These are phyloP conservation scores for Drosophila bocqueti DNA, from an alignment of 1,140 invertebrate species.

Conservation along the genomic window DNA sequence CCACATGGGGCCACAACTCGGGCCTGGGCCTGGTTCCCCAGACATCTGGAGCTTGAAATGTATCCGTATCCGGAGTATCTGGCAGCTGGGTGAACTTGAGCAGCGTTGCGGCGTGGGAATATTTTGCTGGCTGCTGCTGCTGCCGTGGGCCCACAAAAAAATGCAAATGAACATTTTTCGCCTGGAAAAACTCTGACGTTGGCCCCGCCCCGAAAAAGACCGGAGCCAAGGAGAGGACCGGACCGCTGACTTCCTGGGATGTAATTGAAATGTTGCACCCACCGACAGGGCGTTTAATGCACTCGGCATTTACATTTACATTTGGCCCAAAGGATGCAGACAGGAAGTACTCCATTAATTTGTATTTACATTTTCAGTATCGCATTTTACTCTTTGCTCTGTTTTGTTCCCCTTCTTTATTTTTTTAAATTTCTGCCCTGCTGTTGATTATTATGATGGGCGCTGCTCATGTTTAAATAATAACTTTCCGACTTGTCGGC, in stretches of 20 bases:
- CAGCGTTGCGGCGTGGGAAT: conserved; percentile 64
- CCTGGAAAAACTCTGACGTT: conserved; percentile 26
- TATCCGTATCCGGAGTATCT: conserved; percentile 43
- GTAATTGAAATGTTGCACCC: conserved; percentile 73
- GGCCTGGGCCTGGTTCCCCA: conserved; percentile 8
- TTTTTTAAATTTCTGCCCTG: conserved; percentile 4
- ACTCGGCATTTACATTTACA: conserved; percentile 39
- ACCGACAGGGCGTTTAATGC: conserved; percentile 42
- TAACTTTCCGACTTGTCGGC: conserved; percentile 44
- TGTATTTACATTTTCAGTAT: conserved; percentile 59
- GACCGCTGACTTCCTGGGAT: conserved; percentile 20
- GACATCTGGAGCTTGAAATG: conserved; percentile 42
- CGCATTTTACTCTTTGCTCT: conserved; percentile 26
- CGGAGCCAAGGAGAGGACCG: conserved; percentile 19
- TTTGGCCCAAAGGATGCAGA: conserved; percentile 47
- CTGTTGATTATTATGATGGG: conserved; percentile 39
- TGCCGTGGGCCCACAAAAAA: conserved; percentile 22
- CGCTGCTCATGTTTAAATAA: conserved; percentile 65
- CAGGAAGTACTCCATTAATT: conserved; percentile 70
- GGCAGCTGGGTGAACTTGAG: conserved; percentile 65
- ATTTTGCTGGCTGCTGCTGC: conserved; percentile 25
- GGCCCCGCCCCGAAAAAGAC: conserved; percentile 29
- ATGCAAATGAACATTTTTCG: conserved; percentile 45
- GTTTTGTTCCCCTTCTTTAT: not conserved
- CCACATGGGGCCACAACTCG: conserved; percentile 24